Percentiles rank a stretch among this genome's conserved stretches.
Evolutionary conservation across 2,797 vertebrate genomes (phyloP).

Genomic region (Channallabes apus): DNA sequence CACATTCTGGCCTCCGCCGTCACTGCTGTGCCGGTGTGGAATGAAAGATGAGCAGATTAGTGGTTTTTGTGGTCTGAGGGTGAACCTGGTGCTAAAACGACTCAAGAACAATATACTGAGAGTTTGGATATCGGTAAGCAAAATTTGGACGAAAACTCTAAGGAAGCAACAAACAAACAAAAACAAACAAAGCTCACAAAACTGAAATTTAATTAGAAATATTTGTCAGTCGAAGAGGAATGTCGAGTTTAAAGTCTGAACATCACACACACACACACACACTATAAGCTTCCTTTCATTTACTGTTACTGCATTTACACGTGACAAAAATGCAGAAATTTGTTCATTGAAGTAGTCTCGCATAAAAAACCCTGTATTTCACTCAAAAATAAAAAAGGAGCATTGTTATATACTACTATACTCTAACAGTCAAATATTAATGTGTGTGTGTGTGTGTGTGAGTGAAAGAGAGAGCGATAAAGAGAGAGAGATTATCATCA

Average conservation of each 20-base stretch:
- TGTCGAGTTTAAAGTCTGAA: neutral
- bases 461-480: neutral
- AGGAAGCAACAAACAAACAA: neutral
- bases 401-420: neutral
- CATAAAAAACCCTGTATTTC: neutral
- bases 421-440: neutral
- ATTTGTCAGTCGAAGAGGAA: neutral
- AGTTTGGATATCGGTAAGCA: too few species aligned
- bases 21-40: too few species aligned
- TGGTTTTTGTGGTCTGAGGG: too few species aligned
- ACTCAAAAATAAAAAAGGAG: neutral
- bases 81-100: too few species aligned
- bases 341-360: neutral
- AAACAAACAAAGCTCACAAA: neutral
- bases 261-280: conserved; percentile 17
- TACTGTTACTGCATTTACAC: neutral
- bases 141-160: too few species aligned
- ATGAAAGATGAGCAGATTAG: too few species aligned
- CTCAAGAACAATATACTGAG: too few species aligned
- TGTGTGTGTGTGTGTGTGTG: neutral
- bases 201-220: neutral
- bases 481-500: neutral
- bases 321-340: neutral
- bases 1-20: too few species aligned
- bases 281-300: neutral